Base-by-base conservation (phyloP, 2,888 invertebrate species). In the Aphidoletes aphidimyza region DNA sequence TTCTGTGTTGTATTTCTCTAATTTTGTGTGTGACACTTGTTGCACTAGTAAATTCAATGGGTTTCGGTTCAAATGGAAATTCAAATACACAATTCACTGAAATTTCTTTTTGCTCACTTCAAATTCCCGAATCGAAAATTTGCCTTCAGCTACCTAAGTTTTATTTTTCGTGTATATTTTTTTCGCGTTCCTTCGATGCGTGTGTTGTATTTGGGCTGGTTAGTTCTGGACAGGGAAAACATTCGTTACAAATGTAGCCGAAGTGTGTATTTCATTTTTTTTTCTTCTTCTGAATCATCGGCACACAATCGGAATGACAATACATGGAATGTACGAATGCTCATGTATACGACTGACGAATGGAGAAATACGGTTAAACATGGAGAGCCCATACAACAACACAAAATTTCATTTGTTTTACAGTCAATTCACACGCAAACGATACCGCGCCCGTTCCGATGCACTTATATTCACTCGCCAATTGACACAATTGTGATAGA, bases 21-120 rank as follows among this genome's bases (percentile, higher is more conserved):
- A 37, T 54, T 85, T 84, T 78, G 49, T 69, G 85, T 78, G 49
- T 69, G 85, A 86, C 86, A 87, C 87, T 87, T 87, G 86, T 87
- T 87, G 86, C 87, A 86, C 86, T 86, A 81, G 81, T n/a, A 37
- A 81, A 81, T 81, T 81, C 37, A 81, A 36, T 81, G 81, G 37
- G n/a, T n/a, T n/a, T n/a, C n/a, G n/a, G n/a, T n/a, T n/a, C n/a
- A n/a, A n/a, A n/a, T n/a, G n/a, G n/a, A n/a, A n/a, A n/a, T n/a
- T n/a, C n/a, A n/a, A n/a, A n/a, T n/a, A n/a, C n/a, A n/a, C n/a
- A 81, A 81, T 37, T 81, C 37, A 81, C n/a, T 11, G 37, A 37
- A 81, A 2, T 36, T 78, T 78, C 36, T 78, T 78, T 36, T 5
- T 2, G 54, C n/a, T n/a, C n/a, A n/a, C n/a, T n/a, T 59, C 39